Base-by-base conservation (phyloP, 2,888 invertebrate species). In the Smittia sp. region DNA sequence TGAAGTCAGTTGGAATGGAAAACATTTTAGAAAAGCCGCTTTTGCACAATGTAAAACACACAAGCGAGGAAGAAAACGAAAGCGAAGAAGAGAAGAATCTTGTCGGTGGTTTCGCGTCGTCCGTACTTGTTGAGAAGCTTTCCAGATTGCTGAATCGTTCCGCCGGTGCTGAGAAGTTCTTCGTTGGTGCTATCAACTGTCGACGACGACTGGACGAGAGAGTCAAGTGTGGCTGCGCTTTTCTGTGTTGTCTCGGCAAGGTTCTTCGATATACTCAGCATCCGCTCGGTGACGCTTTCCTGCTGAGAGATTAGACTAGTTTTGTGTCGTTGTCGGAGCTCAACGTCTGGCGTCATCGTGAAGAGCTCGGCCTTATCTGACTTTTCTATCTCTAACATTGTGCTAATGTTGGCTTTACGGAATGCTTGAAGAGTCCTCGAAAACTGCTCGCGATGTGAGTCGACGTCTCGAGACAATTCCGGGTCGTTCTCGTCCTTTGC, bases 101-200 rank as follows among this genome's bases (percentile, higher is more conserved):
- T 97, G 80, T 98, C 98, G 0, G 98, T 98, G 76, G 95, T 90
- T 84, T 98, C 98, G 41, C 98, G 85, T 73, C 97, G 85, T 1
- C 94, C 94, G 80, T 97, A 98, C 83, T 98, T 98, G 74, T 94
- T 94, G 62, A 98, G 83, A 7, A 98, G 84, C 81, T 95, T 96
- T 76, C 93, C 91, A 0, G 96, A 95, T 79, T 94, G 95, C 25
- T 90, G 86, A 77, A 97, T 95, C 24, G 91, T 90, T 75, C 93
- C 91, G 1, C 93, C 92, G 75, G 96, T 96, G 76, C 89, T 88
- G 77, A 91, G 89, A 41, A 96, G 84, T 81, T 97, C 97, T 76
- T 90, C 89, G 78, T 89, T 88, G 1, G 93, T 94, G 1, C 89
- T 89, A 82, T 87, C 82, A n/a, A 90, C 89, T 75, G 86, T 86